Base-by-base conservation (phyloP, 2,113 vertebrate species). In the Neotragus pygmaeus region DNA sequence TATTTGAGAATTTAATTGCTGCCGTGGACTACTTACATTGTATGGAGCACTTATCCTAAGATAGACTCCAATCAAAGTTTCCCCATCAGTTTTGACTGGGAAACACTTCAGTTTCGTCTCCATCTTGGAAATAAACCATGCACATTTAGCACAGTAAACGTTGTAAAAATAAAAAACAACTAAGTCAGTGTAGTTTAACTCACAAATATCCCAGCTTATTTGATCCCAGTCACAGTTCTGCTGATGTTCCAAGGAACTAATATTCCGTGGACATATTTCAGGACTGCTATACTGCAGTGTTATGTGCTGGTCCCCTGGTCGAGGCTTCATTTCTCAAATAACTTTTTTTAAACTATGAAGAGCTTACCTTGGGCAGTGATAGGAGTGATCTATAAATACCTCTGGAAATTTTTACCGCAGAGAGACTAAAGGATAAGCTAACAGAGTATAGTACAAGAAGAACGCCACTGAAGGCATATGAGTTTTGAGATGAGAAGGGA, bases 251-350 rank as follows among this genome's bases (percentile, higher is more conserved):
- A 17, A 77, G 62, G 23, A 49, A n/a, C 36, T 81, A 5, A 30
- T 73, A 27, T 75, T 47, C 33, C 0, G 4, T 66, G 36, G 23
- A 73, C 6, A 5, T 8, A 15, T 33, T 90, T 82, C 2, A 83
- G 21, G 6, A 43, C 36, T 47, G 9, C 14, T 51, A 0, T 7
- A 33, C 45, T 78, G 28, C 1, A n/a, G 7, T 23, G 21, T 7
- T 57, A 13, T 55, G 3, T 7, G 3, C 9, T 49, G n/a, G 9
- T 30, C 58, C 23, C 33, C 49, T 86, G 55, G 5, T 39, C 36
- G 11, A 84, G 30, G 16, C 23, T 94, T 96, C n/a, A 70, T 83
- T 90, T 94, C 49, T 49, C 47, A 77, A 62, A 51, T 7, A 3
- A 33, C 7, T 87, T 84, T 66, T 66, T 77, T 80, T 14, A 9